Percentiles rank a stretch among this genome's conserved stretches.
Evolutionary conservation across 2,113 vertebrate species (phyloP).

Genomic region (Cheilinus undulatus): DNA sequence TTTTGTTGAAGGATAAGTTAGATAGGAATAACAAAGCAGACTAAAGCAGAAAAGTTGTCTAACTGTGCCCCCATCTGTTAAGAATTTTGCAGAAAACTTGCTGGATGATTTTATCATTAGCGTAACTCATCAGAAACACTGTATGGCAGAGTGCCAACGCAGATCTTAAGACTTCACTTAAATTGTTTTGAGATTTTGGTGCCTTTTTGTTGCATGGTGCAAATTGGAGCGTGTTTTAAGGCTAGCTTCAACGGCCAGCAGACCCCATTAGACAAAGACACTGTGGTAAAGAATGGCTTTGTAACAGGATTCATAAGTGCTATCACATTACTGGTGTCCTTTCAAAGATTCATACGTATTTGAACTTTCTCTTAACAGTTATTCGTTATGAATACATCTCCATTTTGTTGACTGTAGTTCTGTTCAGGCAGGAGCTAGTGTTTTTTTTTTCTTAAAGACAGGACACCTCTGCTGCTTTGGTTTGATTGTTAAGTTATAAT

Average conservation of each 20-base stretch:
- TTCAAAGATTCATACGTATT: conserved; percentile 59
- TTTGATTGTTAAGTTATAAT: conserved; percentile 31
- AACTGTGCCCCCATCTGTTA: conserved; percentile 22
- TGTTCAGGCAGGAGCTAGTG: conserved; percentile 22
- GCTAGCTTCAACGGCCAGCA: conserved; percentile 45
- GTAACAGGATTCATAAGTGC: conserved; percentile 26
- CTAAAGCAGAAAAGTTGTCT: conserved; percentile 19
- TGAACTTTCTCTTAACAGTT: conserved; percentile 46
- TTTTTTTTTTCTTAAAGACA: conserved; percentile 4
- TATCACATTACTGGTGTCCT: conserved; percentile 30
- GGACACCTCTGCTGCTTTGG: conserved; percentile 40
- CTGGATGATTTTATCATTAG: conserved; percentile 21
- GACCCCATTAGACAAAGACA: conserved; percentile 18
- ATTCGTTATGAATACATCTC: conserved; percentile 45
- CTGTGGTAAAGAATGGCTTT: conserved; percentile 7
- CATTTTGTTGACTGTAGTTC: conserved; percentile 31
- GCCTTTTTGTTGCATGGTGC: conserved; percentile 50
- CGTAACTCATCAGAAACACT: conserved; percentile 30
- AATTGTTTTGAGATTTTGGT: conserved; percentile 45
- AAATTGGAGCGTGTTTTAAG: conserved; percentile 39
- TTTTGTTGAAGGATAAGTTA: conserved; percentile 15
- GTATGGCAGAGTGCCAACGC: conserved; percentile 51
- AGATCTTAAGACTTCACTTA: conserved; percentile 34
- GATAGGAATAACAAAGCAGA: conserved; percentile 6
- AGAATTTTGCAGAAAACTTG: conserved; percentile 13